These are phyloP conservation scores for Erethizon dorsatum DNA, from an alignment of 2,797 vertebrate genomes.

Conservation along the genomic window DNA sequence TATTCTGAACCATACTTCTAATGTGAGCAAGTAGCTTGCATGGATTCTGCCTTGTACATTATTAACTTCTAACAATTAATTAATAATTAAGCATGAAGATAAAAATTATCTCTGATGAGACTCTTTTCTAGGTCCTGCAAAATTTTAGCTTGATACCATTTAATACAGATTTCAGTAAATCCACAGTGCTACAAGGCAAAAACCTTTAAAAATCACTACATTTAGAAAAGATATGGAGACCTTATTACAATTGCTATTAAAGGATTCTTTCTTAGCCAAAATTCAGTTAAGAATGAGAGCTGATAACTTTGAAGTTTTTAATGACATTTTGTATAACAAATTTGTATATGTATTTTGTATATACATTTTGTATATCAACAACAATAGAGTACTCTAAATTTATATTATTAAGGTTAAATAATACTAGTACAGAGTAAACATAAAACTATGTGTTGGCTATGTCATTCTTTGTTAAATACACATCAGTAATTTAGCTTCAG, in stretches of 20 bases:
- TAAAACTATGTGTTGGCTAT: not conserved
- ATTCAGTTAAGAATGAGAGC: constrained; percentile 43
- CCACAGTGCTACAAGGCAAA: not conserved
- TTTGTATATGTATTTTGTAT: too few species aligned
- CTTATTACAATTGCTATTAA: not conserved
- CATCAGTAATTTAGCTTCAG: not conserved
- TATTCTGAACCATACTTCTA: constrained; percentile 11
- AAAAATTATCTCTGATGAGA: not conserved
- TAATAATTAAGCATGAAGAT: not conserved
- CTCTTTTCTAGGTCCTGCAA: not conserved
- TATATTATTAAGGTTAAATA: constrained; percentile 58
- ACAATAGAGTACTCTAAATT: not conserved
- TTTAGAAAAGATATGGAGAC: not conserved
- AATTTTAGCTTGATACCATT: not conserved
- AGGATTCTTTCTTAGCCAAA: not conserved
- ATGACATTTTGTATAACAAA: constrained; percentile 8
- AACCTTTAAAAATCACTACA: not conserved
- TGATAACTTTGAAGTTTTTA: not conserved
- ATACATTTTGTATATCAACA: not conserved
- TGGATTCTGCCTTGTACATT: not conserved
- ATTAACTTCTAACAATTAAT: not conserved
- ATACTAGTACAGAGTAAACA: constrained; percentile 39
- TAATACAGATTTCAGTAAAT: not conserved
- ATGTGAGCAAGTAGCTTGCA: not conserved
- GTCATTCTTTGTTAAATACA: constrained; percentile 30